These are phyloP conservation scores for Yponomeuta evonymella DNA, from an alignment of 2,888 invertebrate genomes.

Conservation along the genomic window DNA sequence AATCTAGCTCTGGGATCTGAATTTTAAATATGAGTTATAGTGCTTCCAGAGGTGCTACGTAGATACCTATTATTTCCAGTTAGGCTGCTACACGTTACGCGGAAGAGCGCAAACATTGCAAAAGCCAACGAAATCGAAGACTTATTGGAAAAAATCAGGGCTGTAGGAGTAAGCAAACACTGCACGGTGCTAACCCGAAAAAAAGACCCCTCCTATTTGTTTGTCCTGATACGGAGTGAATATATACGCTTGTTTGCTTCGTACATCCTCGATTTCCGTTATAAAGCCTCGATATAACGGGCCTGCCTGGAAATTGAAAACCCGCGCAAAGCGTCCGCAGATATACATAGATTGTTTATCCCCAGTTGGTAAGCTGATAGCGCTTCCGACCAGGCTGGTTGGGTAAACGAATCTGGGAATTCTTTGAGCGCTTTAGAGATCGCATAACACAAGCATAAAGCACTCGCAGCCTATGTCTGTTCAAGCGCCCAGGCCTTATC, in stretches of 20 bases:
- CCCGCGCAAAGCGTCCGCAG: slow-evolving; percentile 1
- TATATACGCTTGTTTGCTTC: slow-evolving; percentile 10
- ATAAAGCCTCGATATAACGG: slow-evolving; percentile 6
- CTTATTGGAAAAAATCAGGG: not conserved
- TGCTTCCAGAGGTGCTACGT: too few relatives aligned
- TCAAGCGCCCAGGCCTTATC: too few relatives aligned
- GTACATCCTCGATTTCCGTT: slow-evolving; percentile 12
- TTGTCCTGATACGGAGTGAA: slow-evolving; percentile 3
- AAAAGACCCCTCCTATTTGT: slow-evolving; percentile 2
- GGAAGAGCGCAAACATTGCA: not conserved
- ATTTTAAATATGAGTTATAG: too few relatives aligned
- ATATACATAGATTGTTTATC: not conserved
- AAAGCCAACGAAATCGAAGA: not conserved
- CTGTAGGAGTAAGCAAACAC: not conserved
- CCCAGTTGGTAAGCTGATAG: not conserved
- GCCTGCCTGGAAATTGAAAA: slow-evolving; percentile 8
- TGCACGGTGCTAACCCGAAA: not conserved
- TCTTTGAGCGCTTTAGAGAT: too few relatives aligned
- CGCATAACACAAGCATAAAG: too few relatives aligned
- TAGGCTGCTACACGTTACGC: not conserved
- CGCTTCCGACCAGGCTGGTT: not conserved
- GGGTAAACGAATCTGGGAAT: not conserved
- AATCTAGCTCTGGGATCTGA: too few relatives aligned
- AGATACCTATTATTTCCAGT: not conserved
- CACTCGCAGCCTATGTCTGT: too few relatives aligned